phyloP scores from a whole-genome alignment of 2,797 vertebrate genomes.

The Cyclura pinguis region DNA sequence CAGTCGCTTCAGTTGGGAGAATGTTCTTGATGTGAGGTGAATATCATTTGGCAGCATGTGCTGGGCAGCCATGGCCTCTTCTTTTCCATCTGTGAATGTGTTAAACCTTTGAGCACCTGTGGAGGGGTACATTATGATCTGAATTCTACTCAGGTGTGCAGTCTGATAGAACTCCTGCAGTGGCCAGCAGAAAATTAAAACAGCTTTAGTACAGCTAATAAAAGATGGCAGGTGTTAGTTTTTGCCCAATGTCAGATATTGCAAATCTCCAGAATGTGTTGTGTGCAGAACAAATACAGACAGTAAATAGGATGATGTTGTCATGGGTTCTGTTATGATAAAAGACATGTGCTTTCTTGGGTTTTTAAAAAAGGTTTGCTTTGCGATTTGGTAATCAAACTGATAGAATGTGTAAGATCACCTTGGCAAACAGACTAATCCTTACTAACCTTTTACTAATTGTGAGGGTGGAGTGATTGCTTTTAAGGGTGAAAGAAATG shows the following conservation, averaged over 20 bases:
- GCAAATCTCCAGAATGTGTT: constrained; percentile 61
- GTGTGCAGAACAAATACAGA: constrained; percentile 58
- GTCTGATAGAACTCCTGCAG: constrained; percentile 62
- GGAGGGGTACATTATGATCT: constrained; percentile 43
- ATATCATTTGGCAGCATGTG: constrained; percentile 17
- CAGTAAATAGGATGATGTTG: not conserved
- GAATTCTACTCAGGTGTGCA: constrained; percentile 72
- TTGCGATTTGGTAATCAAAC: constrained; percentile 42
- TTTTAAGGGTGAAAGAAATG: constrained; percentile 57
- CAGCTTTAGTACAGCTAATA: constrained; percentile 74
- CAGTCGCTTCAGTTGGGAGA: not conserved
- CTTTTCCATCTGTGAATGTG: constrained; percentile 32
- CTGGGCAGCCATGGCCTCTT: constrained; percentile 23
- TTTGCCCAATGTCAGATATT: constrained; percentile 69
- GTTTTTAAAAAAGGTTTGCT: constrained; percentile 13
- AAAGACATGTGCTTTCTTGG: constrained; percentile 28
- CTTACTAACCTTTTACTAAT: not conserved
- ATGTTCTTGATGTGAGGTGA: constrained; percentile 36
- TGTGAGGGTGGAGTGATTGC: constrained; percentile 19
- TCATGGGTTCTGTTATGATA: constrained; percentile 44
- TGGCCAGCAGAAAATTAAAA: constrained; percentile 79
- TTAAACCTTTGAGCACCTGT: constrained; percentile 59
- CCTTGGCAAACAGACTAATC: not conserved
- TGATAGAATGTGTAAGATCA: constrained; percentile 8
- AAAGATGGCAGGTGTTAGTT: constrained; percentile 70